Base-by-base conservation (phyloP, 2,113 vertebrate genomes). In the Elachura formosa region DNA sequence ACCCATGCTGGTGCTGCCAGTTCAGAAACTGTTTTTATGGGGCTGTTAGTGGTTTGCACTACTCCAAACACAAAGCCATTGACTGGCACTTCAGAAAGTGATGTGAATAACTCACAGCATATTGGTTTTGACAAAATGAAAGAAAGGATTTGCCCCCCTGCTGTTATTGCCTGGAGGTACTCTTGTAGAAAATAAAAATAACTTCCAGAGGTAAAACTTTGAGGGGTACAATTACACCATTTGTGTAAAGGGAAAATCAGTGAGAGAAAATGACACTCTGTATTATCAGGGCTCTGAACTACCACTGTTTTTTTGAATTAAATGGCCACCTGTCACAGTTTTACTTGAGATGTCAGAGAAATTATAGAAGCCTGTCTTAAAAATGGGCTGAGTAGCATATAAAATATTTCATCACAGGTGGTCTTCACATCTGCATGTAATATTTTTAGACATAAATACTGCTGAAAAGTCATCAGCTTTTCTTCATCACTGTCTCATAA, bases 141-240 rank as follows among this genome's bases (percentile, higher is more conserved):
- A 85, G 86, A 96, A 95, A 94, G 78, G 51, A 94, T 91, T 95
- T 96, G 28, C 41, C 88, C 62, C 72, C 87, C 91, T 87, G 26
- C 80, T 96, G 71, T 29, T 97, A 79, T 59, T 93, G 73, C 93
- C 66, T 92, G 71, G 91, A 97, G 93, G 66, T 92, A 90, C 8
- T 69, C 55, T 94, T 92, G 80, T 74, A 76, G 75, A 87, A 97
- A 96, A 97, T 83, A 95, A 97, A 95, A 97, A 94, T 95, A 90
- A 11, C 68, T 95, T 96, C 59, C 73, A 87, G 62, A 92, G 86
- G 84, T 94, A 96, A 97, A 94, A 74, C 17, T 93, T 90, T 81
- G 74, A 90, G 88, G 92, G 68, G 89, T 88, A 97, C 91, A 95
- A 88, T 81, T 93, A 94, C 52, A 95, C 64, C 72, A 94, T 96